Percentiles rank a stretch among this genome's conserved stretches.
Evolutionary conservation across 2,113 vertebrate species (phyloP).

Genomic region (Scatophagus argus): DNA sequence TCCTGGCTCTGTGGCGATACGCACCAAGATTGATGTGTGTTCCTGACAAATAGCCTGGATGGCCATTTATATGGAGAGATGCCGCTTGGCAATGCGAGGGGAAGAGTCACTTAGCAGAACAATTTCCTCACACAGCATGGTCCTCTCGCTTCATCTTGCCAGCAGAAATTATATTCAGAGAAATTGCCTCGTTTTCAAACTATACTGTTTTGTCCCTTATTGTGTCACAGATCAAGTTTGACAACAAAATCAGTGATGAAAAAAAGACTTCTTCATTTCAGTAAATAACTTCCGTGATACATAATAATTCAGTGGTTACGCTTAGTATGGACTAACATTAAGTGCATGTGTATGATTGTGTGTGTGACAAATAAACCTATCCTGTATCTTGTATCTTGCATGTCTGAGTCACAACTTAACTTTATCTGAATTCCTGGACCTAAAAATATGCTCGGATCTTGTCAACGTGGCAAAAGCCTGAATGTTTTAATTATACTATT

Average conservation of each 20-base stretch:
- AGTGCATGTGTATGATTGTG: no score
- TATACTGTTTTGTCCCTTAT: conserved; percentile 26
- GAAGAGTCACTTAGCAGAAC: conserved; percentile 77
- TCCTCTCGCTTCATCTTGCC: conserved; percentile 63
- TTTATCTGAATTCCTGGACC: neutral
- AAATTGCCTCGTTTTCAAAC: conserved; percentile 43
- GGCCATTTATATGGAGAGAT: conserved; percentile 76
- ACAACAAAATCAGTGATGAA: conserved; percentile 34
- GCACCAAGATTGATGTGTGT: conserved; percentile 77
- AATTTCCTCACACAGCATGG: conserved; percentile 81
- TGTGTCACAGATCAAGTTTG: conserved; percentile 42
- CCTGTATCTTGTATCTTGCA: no score
- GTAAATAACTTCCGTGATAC: conserved; percentile 20
- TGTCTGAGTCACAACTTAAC: neutral
- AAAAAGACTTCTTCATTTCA: conserved; percentile 32
- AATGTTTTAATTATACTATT: conserved; percentile 20
- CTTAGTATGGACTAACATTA: conserved; percentile 8
- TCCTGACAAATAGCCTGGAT: conserved; percentile 73
- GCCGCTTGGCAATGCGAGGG: conserved; percentile 73
- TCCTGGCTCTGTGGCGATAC: conserved; percentile 71
- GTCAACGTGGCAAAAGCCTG: conserved; percentile 1
- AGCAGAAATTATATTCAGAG: conserved; percentile 74
- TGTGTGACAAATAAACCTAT: no score
- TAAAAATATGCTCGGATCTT: neutral
- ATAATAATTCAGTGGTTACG: conserved; percentile 23